Percentiles rank a stretch among this genome's conserved stretches.
phyloP scores from a whole-genome alignment of 2,797 vertebrate genomes.

The Sibirionetta formosa region DNA sequence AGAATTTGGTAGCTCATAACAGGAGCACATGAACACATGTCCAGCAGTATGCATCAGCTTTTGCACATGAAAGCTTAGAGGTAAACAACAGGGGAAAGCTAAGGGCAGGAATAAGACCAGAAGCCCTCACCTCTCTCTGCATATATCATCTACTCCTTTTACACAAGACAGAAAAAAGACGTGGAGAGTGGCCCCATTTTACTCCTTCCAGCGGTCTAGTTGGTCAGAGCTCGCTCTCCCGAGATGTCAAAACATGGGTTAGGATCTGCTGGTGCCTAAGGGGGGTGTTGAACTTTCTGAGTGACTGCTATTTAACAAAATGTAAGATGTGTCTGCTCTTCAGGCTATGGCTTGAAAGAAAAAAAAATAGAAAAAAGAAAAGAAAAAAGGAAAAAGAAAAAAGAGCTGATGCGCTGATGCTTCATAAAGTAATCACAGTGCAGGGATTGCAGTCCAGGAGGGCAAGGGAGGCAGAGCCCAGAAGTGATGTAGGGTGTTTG shows the following conservation, averaged over 20 bases:
- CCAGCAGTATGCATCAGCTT: not conserved
- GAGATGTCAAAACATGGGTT: not conserved
- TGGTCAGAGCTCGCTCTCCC: not conserved
- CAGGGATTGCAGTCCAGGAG: not conserved
- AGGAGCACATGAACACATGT: not conserved
- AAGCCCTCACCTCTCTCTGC: not conserved
- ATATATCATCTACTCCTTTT: not conserved
- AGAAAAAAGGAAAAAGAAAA: not conserved
- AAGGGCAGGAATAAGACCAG: not conserved
- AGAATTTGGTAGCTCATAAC: not conserved
- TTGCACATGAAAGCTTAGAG: not conserved
- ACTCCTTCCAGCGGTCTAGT: not conserved
- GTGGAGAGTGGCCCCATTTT: not conserved
- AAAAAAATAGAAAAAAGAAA: not conserved
- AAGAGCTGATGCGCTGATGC: accelerated
- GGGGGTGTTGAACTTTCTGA: not conserved
- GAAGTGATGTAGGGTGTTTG: too few relatives aligned
- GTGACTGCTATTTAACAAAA: not conserved
- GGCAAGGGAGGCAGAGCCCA: not conserved
- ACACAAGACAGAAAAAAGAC: not conserved
- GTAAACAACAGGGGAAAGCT: not conserved
- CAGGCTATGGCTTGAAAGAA: not conserved
- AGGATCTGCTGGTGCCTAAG: not conserved
- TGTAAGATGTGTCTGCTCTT: not conserved
- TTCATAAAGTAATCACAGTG: not conserved